Evolutionary conservation across 2,797 vertebrate genomes (phyloP).

Genomic region (Cossypha polioptera): DNA sequence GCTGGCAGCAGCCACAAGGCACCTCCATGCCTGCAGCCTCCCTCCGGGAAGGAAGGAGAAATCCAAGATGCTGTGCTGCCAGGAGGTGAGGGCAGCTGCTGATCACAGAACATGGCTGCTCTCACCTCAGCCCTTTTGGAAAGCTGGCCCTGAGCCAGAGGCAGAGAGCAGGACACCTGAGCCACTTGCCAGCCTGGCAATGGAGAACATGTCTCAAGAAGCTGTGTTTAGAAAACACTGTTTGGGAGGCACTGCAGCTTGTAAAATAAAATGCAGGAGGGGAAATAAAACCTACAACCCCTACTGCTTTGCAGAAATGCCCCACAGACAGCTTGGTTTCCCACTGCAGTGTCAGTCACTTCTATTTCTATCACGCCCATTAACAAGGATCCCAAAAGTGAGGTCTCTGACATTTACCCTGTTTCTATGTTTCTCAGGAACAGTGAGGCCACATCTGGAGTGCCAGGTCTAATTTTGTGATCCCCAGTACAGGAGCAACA

Average conservation of each 20-base stretch:
- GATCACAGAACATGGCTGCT: neutral
- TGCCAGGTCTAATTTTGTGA: neutral
- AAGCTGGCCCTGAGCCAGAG: neutral
- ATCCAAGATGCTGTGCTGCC: fast-evolving
- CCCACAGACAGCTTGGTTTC: neutral
- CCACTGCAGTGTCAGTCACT: neutral
- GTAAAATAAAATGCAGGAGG: neutral
- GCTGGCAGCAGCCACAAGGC: neutral
- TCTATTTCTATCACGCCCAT: neutral
- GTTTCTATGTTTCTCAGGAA: neutral
- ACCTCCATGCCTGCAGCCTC: neutral
- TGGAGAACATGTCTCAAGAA: neutral
- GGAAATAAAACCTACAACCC: neutral
- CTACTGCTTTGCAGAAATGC: neutral
- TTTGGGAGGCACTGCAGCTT: neutral
- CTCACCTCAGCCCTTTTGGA: neutral
- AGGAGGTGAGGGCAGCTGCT: neutral
- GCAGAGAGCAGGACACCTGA: neutral
- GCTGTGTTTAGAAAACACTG: neutral
- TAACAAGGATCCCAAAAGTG: neutral
- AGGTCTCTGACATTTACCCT: neutral
- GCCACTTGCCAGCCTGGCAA: fast-evolving
- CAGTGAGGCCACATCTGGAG: neutral
- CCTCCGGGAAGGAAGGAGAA: neutral
- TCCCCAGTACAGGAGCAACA: neutral